Evolutionary conservation across 2,797 vertebrate species (phyloP).

Genomic region (Neosalanx taihuensis): DNA sequence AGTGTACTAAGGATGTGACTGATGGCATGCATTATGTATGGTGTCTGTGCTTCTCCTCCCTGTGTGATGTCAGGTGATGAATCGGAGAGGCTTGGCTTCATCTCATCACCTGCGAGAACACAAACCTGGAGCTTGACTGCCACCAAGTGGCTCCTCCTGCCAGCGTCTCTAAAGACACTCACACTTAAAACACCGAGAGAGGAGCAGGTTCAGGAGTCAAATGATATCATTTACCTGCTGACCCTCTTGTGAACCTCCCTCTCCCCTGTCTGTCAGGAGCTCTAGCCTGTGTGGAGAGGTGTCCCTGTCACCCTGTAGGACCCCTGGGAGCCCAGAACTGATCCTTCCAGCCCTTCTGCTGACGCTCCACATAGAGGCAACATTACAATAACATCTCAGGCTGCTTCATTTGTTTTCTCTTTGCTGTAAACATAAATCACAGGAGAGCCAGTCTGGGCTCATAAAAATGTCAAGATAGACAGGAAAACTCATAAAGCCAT

Average conservation of each 20-base stretch:
- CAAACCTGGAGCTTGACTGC: constrained; percentile 57
- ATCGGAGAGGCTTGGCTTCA: constrained; percentile 18
- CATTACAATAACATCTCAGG: constrained; percentile 53
- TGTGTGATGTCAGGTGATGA: constrained; percentile 46
- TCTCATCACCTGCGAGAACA: constrained; percentile 12
- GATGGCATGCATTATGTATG: constrained; percentile 71
- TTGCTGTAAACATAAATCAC: constrained; percentile 67
- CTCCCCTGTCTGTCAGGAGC: background rate
- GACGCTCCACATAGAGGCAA: constrained; percentile 30
- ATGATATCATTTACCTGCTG: background rate
- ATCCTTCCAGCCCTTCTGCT: constrained; percentile 24
- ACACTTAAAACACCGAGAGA: background rate
- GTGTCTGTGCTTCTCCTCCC: constrained; percentile 33
- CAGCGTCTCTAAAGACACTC: background rate
- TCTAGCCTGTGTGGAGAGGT: background rate
- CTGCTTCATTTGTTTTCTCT: constrained; percentile 56
- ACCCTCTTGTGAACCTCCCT: background rate
- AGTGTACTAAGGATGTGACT: constrained; percentile 54
- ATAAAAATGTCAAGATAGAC: constrained; percentile 69
- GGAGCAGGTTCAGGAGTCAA: constrained; percentile 5
- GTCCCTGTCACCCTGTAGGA: background rate
- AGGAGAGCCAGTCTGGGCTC: constrained; percentile 52
- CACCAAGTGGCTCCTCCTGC: constrained; percentile 61
- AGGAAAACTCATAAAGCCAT: constrained; percentile 68
- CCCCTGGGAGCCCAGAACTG: background rate